Evolutionary conservation across 1,140 invertebrate species (phyloP), one percentile per base, ranked within the genome.

Genomic region (Drosophila lini): DNA sequence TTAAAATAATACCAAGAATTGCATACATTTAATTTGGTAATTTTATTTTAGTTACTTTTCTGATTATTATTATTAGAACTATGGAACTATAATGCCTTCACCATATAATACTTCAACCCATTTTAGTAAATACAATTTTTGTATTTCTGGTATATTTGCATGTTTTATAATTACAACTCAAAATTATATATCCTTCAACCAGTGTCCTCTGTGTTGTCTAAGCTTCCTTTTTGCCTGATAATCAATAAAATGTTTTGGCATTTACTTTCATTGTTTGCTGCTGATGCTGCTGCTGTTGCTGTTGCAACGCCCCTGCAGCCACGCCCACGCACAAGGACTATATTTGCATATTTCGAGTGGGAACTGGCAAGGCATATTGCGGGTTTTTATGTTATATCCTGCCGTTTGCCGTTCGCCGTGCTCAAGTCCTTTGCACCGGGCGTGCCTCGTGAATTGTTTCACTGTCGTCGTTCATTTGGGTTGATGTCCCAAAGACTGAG

Each of bases 191-290:
- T 11, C 1, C 13, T n/a, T 2, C 0, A 15, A 11, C 60, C 67
- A 86, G 80, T 80, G 82, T 83, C 28, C 42, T 8, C 1, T 34
- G 19, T 28, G 16, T 40, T 15, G 16, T 65, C 67, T 67, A 52
- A 69, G 61, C 68, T 77, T 64, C 58, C 67, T 36, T 53, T 64
- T 53, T 62, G 76, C 40, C 69, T 89, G 84, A 89, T 89, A 89
- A 89, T 89, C 84, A 89, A 89, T 89, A 89, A 89, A 90, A 89
- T 89, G 84, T 89, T 89, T 89, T 90, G 84, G 85, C 85, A 90
- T 89, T 90, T 90, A 90, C 81, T 89, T 89, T 89, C 80, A 89
- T 89, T 89, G 84, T 89, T 89, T 89, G 84, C 84, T 84, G 77
- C 84, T 68, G 65, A 68, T 89, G 84, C 78, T 89, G 84, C 80